Percentiles rank a stretch among this genome's conserved stretches.
phyloP scores from a whole-genome alignment of 2,797 vertebrate species.

The Loriculus beryllinus region DNA sequence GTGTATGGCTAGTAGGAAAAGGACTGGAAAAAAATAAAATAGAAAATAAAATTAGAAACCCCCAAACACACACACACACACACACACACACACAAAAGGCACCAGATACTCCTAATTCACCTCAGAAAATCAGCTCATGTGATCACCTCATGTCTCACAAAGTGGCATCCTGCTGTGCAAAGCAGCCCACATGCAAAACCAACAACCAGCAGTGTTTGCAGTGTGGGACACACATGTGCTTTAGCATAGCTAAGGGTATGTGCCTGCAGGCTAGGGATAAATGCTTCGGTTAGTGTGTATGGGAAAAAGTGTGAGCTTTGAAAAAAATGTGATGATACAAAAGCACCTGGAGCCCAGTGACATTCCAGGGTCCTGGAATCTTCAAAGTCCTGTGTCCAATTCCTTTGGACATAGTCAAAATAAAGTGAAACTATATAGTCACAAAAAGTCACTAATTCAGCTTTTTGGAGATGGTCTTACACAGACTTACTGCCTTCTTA shows the following conservation, averaged over 20 bases:
- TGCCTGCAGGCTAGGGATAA: not conserved
- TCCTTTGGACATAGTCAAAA: not conserved
- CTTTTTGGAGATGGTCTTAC: not conserved
- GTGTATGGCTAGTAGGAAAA: not conserved
- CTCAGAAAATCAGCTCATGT: not conserved
- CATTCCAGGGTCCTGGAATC: not conserved
- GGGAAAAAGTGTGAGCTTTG: not conserved
- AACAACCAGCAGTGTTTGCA: not conserved
- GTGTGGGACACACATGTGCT: accelerated
- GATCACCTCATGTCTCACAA: not conserved
- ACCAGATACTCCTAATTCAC: not conserved
- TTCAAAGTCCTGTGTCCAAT: not conserved
- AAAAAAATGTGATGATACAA: not conserved
- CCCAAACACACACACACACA: no score
- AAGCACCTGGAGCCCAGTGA: not conserved
- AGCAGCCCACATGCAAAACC: not conserved
- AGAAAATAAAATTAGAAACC: not conserved
- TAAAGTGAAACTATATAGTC: not conserved
- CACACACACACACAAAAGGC: not conserved
- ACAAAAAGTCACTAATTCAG: not conserved
- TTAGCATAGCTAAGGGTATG: not conserved
- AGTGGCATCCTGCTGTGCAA: not conserved
- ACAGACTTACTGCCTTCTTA: no score
- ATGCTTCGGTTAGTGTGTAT: not conserved
- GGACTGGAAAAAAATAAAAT: not conserved